Base-by-base conservation (phyloP, 2,797 vertebrate genomes). In the Neosalanx taihuensis region DNA sequence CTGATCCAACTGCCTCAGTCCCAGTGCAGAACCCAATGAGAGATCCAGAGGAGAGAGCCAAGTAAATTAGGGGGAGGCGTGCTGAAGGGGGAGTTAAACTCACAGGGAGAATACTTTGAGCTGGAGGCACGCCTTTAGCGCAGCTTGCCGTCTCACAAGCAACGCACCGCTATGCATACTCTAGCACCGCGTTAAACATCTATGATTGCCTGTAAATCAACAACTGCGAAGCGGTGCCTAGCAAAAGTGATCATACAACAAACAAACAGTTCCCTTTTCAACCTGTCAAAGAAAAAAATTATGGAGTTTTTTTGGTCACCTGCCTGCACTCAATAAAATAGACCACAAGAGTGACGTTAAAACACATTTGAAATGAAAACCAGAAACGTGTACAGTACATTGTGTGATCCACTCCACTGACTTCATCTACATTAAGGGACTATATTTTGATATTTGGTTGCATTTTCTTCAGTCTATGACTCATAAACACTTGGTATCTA, bases 111-210 rank as follows among this genome's bases (percentile, higher is more conserved):
- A 73, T 74, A 58, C 74, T 29, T 49, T 51, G 23, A 60, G 59
- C 1, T 31, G 33, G 73, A 69, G 3, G 5, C 51, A 12, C 79
- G 74, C 76, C 79, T 80, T 79, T 79, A 71, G 53, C 64, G 26
- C 37, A 73, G 35, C 63, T 23, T 15, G 30, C 18, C 26, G 13
- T 64, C 10, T 29, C 13, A n/a, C 29, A 20, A 56, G 59, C 51
- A 13, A 26, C 12, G 15, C 18, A 26, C 41, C 23, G 67, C 18
- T 74, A 73, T 76, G 76, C 61, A 81, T 79, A 81, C 82, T 61
- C 5, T 80, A 82, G 76, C 82, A 76, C 86, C 51, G 75, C 87
- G 94, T 95, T 95, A 95, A 94, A 94, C 90, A 95, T 95, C 89
- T 87, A 95, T 90, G 87, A 87, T 87, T 70, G 67, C 76, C 83